Percentiles rank a stretch among this genome's conserved stretches.
phyloP scores from a whole-genome alignment of 2,888 invertebrate genomes.

The Ferrisia virgata region DNA sequence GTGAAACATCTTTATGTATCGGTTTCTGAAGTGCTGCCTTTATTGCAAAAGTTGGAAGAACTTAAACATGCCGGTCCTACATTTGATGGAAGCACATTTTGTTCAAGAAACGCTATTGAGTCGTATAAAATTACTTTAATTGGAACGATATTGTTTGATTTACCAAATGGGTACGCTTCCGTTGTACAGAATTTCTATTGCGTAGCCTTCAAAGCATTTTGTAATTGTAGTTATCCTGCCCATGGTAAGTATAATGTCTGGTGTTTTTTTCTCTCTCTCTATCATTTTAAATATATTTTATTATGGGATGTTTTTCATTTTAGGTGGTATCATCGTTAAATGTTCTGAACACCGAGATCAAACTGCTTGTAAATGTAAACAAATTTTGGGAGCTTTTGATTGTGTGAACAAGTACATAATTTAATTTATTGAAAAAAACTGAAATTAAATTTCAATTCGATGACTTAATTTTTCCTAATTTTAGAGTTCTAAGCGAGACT shows the following conservation, averaged over 20 bases:
- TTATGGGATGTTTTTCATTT: neutral
- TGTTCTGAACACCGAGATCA: slow-evolving; percentile 36
- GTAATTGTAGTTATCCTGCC: slow-evolving; percentile 37
- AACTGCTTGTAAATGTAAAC: slow-evolving; percentile 29
- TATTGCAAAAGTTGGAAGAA: slow-evolving; percentile 29
- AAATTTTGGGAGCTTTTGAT: slow-evolving; percentile 31
- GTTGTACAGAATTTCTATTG: slow-evolving; percentile 35
- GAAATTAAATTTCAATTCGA: neutral
- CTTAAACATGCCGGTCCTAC: neutral
- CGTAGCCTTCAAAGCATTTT: slow-evolving; percentile 40
- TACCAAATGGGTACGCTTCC: slow-evolving; percentile 13
- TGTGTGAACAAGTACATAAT: slow-evolving; percentile 35
- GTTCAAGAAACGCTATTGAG: neutral
- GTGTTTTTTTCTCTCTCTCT: neutral
- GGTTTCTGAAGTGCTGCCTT: neutral
- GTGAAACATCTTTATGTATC: slow-evolving; percentile 30
- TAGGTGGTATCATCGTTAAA: neutral
- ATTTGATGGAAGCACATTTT: neutral
- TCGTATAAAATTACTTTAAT: slow-evolving; percentile 31
- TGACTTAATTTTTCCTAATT: no score
- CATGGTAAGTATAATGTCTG: neutral
- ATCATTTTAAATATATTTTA: neutral
- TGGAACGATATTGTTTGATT: slow-evolving; percentile 33
- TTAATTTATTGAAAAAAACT: neutral
- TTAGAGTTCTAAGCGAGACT: slow-evolving; percentile 26